Evolutionary conservation across 2,113 vertebrate species (phyloP), one percentile per base, ranked within the genome.

Genomic region (Cichladusa arquata): DNA sequence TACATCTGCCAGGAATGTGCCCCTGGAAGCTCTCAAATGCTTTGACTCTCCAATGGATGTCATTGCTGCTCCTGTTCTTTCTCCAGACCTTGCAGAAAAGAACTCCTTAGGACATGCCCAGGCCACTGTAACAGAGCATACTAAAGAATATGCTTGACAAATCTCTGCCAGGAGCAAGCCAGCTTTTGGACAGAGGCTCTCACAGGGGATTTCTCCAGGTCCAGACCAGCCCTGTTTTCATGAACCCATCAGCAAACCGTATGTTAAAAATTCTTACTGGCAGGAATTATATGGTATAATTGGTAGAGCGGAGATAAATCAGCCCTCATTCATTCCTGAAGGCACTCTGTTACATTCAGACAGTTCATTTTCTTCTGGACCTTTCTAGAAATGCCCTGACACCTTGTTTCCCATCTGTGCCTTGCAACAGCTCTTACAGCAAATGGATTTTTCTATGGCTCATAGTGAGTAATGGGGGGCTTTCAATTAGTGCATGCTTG

Each of bases 401-500:
- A 89, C 92, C 81, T 47, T 85, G 84, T 78, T 87, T 94, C 61
- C 84, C 51, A 74, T 45, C 69, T 51, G 1, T 92, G 77, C 73
- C 87, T 73, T 85, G 77, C 73, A 92, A 91, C 95, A 93, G 93
- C 95, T 94, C 92, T 79, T 93, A 87, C 38, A 93, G 73, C 92
- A 94, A 96, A 95, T 94, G 95, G 84, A 78, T 93, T 90, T 92
- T 87, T 71, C 90, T 91, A 5, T 31, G 81, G 60, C 69, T 90
- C 2, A 12, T 66, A 58, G 38, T 67, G 80, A 86, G 76, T 95
- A 93, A 90, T 94, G 91, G 77, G 53, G 73, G 89, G 69, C 69
- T 95, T 86, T 94, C 94, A 93, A 95, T 94, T 93, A 94, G 81
- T 65, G 66, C 85, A 82, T 92, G 91, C 86, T 93, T 93, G 86